Conservation (phyloP, 1,140 invertebrate species). For the Elymnias hypermnestra region DNA sequence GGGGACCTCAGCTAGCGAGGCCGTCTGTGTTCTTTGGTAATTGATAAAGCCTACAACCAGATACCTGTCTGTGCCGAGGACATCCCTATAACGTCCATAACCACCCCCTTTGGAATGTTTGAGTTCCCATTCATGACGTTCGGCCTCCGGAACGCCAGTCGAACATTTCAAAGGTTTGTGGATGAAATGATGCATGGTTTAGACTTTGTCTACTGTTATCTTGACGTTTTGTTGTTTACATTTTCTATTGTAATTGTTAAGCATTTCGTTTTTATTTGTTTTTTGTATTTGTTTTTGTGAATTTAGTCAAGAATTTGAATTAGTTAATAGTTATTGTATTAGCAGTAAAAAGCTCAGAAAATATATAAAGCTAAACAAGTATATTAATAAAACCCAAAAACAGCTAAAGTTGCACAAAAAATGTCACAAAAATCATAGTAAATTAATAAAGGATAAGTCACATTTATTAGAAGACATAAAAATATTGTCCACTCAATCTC, state of each 20-base stretch:
- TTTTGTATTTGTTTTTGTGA: neutral
- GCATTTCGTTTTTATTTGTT: neutral
- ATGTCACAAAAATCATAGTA: no score
- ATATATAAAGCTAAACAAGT: no score
- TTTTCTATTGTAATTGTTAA: neutral
- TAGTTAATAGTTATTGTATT: no score
- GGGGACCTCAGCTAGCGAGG: no score
- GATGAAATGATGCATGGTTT: neutral
- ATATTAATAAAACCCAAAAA: no score
- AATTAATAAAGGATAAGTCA: no score
- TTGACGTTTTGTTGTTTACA: neutral
- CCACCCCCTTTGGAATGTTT: neutral
- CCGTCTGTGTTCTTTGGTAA: no score
- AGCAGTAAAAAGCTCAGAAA: no score
- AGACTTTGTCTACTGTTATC: neutral
- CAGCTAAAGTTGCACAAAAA: no score
- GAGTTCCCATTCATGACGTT: conserved; percentile 3
- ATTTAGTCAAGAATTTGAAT: neutral
- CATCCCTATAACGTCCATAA: neutral
- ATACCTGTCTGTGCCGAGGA: neutral
- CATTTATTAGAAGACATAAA: no score
- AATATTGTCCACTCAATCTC: no score
- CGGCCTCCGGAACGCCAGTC: neutral
- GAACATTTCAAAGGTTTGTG: neutral
- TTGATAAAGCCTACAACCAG: neutral